Base-by-base conservation (phyloP, 1,140 invertebrate genomes). In the Stegodyphus dumicola region DNA sequence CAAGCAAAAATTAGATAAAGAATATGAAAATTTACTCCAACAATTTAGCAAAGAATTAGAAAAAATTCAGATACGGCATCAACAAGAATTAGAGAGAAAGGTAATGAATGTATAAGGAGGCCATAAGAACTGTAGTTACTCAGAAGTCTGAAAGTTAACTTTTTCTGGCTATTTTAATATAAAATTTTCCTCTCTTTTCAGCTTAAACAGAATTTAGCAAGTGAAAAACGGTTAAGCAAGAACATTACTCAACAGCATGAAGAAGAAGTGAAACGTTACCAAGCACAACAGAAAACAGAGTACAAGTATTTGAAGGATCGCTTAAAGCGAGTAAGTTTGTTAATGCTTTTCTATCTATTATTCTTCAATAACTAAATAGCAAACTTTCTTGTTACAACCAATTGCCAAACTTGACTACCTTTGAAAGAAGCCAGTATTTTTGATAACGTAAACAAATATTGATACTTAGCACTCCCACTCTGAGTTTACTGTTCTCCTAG, bases 301-400 rank as follows among this genome's bases (percentile, higher is more conserved):
- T 99, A 99, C 92, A 99, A 99, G 91, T 94, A 94, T 69, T 99
- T 97, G 90, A 99, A 99, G 92, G 98, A 99, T 90, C 92, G 88
- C 17, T 70, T 89, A 13, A 89, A 89, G 60, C 67, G 80, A 54
- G 87, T 87, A 86, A 56, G 65, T 81, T 78, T 10, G 13, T 15
- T 60, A 33, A 3, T 33, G 33, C 3, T 33, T 33, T 33, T 33
- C 33, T 33, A 3, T 33, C 33, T 33, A 33, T 33, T 33, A 3
- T 33, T 33, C 3, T 33, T 33, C 33, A 33, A 33, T 33, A 33
- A 33, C 1, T 33, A 33, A 33, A 33, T 33, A 33, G 33, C 3
- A 3, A 33, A 33, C 33, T 33, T 33, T 3, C 33, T 33, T 33
- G 33, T 33, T 33, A 33, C 3, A 33, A 33, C 33, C 33, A 33